Evolutionary conservation across 2,113 vertebrate genomes (phyloP), one percentile per base, ranked within the genome.

Genomic region (Jaculus jaculus): DNA sequence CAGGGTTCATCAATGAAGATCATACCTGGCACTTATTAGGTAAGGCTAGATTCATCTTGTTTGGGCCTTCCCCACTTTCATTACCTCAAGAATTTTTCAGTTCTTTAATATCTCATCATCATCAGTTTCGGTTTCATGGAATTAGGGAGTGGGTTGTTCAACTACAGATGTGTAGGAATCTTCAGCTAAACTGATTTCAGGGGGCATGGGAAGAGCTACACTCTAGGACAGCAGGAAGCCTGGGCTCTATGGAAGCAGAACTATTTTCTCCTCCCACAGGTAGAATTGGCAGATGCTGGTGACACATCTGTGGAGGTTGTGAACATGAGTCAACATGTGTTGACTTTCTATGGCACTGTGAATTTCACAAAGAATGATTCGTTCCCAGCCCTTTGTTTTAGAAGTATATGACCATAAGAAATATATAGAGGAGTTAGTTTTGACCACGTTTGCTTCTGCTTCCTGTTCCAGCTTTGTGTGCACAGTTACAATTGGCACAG

Each of bases 351-450:
- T 4, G 4, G 5, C 1, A 30, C 26, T 30, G 24, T 7, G 9
- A 8, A 28, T 61, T n/a, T 1, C 61, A n/a, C 9, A 20, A 3
- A 63, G 10, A 66, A 20, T 21, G 3, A 16, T 39, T 2, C 0
- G n/a, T n/a, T n/a, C n/a, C n/a, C n/a, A n/a, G n/a, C n/a, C n/a
- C n/a, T n/a, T n/a, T n/a, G n/a, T n/a, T n/a, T n/a, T 42, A 32
- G 37, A 42, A 63, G 28, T 17, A 16, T 30, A 21, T 42, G 24
- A 28, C 28, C 39, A 7, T 10, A 12, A 1, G 10, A 66, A 28
- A 82, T 42, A 42, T 6, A 5, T 21, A 30, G 8, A 30, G 8
- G 39, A 24, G 18, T n/a, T n/a, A n/a, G n/a, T n/a, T n/a, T n/a
- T n/a, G n/a, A n/a, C n/a, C n/a, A n/a, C n/a, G n/a, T n/a, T n/a